Evolutionary conservation across 2,113 vertebrate species (phyloP).

Genomic region (Lampris incognitus): DNA sequence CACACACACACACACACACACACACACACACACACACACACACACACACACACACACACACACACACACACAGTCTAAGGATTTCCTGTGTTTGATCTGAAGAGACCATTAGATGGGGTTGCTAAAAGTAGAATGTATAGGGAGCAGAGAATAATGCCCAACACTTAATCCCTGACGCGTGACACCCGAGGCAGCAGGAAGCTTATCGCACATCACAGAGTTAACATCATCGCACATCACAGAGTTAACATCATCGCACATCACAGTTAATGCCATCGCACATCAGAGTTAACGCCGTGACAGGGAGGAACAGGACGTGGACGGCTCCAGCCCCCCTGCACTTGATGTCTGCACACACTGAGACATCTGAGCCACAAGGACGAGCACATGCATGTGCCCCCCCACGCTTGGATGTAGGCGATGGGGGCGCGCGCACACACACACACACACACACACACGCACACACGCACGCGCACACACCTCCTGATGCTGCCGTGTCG

Average conservation of each 20-base stretch:
- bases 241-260: too few relatives aligned
- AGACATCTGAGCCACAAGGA: slow-evolving; percentile 5
- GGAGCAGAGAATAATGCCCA: slow-evolving; percentile 44
- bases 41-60: slow-evolving; percentile 1
- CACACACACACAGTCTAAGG: slow-evolving; percentile 34
- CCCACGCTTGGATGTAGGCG: neutral
- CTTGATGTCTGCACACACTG: slow-evolving; percentile 9
- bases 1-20: neutral
- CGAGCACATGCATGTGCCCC: neutral
- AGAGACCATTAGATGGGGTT: slow-evolving; percentile 34
- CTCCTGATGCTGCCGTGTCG: slow-evolving; percentile 88
- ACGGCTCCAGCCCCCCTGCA: slow-evolving; percentile 30
- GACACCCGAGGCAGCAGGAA: slow-evolving; percentile 50
- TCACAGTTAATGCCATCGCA: neutral
- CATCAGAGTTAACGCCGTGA: slow-evolving; percentile 69
- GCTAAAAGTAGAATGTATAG: slow-evolving; percentile 44
- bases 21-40: slow-evolving; percentile 24
- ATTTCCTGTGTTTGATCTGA: slow-evolving; percentile 50
- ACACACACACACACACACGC: slow-evolving; percentile 8
- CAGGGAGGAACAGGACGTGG: slow-evolving; percentile 32
- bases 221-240: too few relatives aligned
- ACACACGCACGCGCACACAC: slow-evolving; percentile 50
- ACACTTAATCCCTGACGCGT: slow-evolving; percentile 59
- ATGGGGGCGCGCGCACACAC: neutral
- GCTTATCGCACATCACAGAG: slow-evolving; percentile 23